phyloP scores from a whole-genome alignment of 2,113 vertebrate genomes.

The Cavia porcellus region DNA sequence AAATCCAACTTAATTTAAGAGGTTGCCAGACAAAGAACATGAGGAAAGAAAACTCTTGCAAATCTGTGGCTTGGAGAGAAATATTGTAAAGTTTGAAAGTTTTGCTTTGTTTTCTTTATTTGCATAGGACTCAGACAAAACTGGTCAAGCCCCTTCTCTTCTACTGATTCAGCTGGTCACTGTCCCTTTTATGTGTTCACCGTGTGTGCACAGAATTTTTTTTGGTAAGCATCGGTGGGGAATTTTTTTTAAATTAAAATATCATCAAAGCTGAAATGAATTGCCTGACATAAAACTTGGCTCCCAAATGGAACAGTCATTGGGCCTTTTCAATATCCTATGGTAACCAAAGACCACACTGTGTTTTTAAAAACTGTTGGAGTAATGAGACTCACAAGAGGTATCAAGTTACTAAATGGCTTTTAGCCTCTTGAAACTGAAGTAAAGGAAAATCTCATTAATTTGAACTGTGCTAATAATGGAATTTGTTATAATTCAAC shows the following conservation, averaged over 20 bases:
- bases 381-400: slow-evolving; percentile 81
- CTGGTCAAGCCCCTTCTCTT: not conserved
- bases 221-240: not conserved
- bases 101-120: slow-evolving; percentile 58
- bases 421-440: slow-evolving; percentile 81
- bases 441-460: slow-evolving; percentile 83
- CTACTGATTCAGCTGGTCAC: not conserved
- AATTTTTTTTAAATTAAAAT: slow-evolving; percentile 79
- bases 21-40: slow-evolving; percentile 69
- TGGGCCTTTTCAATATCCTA: slow-evolving; percentile 82
- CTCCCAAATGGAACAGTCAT: slow-evolving; percentile 64
- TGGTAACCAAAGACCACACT: slow-evolving; percentile 79
- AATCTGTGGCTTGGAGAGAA: slow-evolving; percentile 60
- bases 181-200: slow-evolving; percentile 31
- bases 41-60: slow-evolving; percentile 25
- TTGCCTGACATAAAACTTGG: slow-evolving; percentile 74
- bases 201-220: not conserved
- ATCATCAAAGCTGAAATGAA: slow-evolving; percentile 76
- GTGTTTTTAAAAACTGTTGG: slow-evolving; percentile 70
- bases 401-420: slow-evolving; percentile 83
- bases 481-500: slow-evolving; percentile 79
- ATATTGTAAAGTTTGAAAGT: slow-evolving; percentile 70
- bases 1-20: slow-evolving; percentile 78
- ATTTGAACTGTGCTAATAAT: slow-evolving; percentile 82
- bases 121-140: slow-evolving; percentile 46